Evolutionary conservation across 2,888 invertebrate species (phyloP).

Genomic region (Apamea sordens): DNA sequence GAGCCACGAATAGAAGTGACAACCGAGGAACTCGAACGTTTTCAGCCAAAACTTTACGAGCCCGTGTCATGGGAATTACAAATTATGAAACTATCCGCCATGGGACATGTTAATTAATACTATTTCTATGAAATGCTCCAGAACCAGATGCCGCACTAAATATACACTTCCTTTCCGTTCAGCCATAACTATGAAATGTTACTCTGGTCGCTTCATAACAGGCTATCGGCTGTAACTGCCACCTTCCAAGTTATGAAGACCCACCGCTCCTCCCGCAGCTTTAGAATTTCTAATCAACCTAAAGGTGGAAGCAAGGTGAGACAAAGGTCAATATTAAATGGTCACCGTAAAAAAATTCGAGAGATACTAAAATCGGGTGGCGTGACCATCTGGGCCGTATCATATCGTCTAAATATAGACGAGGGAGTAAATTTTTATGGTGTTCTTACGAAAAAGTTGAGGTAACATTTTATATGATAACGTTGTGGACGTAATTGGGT

Average conservation of each 20-base stretch:
- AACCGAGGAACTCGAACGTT: conserved; percentile 66
- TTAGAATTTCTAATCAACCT: conserved; percentile 72
- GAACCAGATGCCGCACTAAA: conserved; percentile 88
- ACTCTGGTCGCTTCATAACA: conserved; percentile 85
- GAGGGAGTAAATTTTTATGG: conserved; percentile 85
- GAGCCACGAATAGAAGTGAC: conserved; percentile 70
- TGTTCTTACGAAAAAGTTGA: conserved; percentile 80
- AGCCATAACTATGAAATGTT: conserved; percentile 88
- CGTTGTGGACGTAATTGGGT: conserved; percentile 57
- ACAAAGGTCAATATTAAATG: conserved; percentile 78
- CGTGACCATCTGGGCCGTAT: conserved; percentile 89
- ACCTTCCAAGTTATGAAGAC: conserved; percentile 78
- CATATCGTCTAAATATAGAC: conserved; percentile 87
- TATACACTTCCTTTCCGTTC: conserved; percentile 89
- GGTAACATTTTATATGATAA: conserved; percentile 71
- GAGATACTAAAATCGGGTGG: conserved; percentile 88
- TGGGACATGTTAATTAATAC: conserved; percentile 87
- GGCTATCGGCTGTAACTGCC: conserved; percentile 85
- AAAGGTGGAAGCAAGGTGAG: conserved; percentile 75
- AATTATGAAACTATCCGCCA: conserved; percentile 82
- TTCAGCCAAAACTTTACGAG: conserved; percentile 77
- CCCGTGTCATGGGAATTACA: conserved; percentile 77
- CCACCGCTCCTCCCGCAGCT: conserved; percentile 72
- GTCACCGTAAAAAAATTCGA: conserved; percentile 84
- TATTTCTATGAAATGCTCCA: conserved; percentile 86